These are phyloP conservation scores for Epinephelus lanceolatus DNA, from an alignment of 2,113 vertebrate genomes.

Conservation along the genomic window DNA sequence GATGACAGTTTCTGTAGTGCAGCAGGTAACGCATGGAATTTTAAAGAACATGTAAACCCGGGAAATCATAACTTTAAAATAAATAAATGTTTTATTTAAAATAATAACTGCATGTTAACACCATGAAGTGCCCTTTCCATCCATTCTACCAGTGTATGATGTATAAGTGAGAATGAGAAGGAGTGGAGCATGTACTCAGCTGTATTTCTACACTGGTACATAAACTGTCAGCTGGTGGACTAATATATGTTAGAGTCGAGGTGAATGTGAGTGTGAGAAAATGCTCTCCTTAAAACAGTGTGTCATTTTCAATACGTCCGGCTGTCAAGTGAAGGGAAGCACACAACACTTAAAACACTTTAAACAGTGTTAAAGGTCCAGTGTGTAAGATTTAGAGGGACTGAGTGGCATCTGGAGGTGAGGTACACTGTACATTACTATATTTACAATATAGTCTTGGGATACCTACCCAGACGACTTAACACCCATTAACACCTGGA, in stretches of 20 bases:
- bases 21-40: not conserved
- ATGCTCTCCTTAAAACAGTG: not conserved
- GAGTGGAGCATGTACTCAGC: constrained; percentile 40
- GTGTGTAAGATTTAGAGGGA: too few species aligned
- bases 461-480: too few species aligned
- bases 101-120: not conserved
- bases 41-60: not conserved
- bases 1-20: not conserved
- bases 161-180: constrained; percentile 36
- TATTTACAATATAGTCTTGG: too few species aligned
- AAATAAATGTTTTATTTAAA: constrained; percentile 14
- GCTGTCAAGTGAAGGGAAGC: constrained; percentile 29
- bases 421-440: too few species aligned
- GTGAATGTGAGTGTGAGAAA: constrained; percentile 33
- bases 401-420: too few species aligned
- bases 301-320: constrained; percentile 36
- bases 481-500: too few species aligned
- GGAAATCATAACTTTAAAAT: constrained; percentile 1
- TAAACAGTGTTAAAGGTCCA: too few species aligned
- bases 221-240: constrained; percentile 11
- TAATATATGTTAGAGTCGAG: constrained; percentile 29
- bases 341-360: constrained; percentile 15
- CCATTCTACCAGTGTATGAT: constrained; percentile 34
- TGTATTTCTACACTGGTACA: constrained; percentile 39
- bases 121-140: constrained; percentile 48